Conservation (phyloP, 1,140 invertebrate species). For the Arion vulgaris region DNA sequence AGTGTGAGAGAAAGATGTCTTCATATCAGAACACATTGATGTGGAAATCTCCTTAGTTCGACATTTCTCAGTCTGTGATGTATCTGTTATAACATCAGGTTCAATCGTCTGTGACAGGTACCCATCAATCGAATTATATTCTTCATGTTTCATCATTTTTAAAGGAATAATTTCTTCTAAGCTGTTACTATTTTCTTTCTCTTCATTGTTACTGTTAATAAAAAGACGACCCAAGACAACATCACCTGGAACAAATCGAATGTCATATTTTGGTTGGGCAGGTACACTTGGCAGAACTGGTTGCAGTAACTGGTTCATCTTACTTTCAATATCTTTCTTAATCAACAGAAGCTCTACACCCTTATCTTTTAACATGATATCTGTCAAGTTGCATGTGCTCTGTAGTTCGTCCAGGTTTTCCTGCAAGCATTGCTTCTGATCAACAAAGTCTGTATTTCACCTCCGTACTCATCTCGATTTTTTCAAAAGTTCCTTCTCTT, state of each 20-base stretch:
- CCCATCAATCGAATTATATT: not conserved
- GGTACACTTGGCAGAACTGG: constrained; percentile 52
- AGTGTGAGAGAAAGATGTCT: not conserved
- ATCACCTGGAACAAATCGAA: constrained; percentile 62
- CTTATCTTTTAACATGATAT: constrained; percentile 68
- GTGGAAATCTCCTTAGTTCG: constrained; percentile 10
- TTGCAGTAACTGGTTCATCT: constrained; percentile 61
- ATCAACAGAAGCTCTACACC: constrained; percentile 71
- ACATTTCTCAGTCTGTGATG: constrained; percentile 33
- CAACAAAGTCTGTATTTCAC: constrained; percentile 63
- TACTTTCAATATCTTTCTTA: constrained; percentile 69
- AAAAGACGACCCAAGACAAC: constrained; percentile 60
- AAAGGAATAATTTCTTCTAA: not conserved
- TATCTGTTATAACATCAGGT: constrained; percentile 33
- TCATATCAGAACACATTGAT: constrained; percentile 37
- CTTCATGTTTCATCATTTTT: not conserved
- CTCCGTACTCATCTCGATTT: constrained; percentile 64
- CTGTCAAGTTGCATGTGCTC: constrained; percentile 68
- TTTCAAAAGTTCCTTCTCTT: constrained; percentile 63
- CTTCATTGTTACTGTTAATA: not conserved
- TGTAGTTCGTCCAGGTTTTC: constrained; percentile 67
- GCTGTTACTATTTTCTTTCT: not conserved
- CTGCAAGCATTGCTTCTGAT: constrained; percentile 66
- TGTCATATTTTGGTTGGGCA: constrained; percentile 43
- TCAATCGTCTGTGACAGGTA: constrained; percentile 13